Evolutionary conservation across 1,140 invertebrate genomes (phyloP), one percentile per base, ranked within the genome.

Genomic region (Drosophila kepulauana): DNA sequence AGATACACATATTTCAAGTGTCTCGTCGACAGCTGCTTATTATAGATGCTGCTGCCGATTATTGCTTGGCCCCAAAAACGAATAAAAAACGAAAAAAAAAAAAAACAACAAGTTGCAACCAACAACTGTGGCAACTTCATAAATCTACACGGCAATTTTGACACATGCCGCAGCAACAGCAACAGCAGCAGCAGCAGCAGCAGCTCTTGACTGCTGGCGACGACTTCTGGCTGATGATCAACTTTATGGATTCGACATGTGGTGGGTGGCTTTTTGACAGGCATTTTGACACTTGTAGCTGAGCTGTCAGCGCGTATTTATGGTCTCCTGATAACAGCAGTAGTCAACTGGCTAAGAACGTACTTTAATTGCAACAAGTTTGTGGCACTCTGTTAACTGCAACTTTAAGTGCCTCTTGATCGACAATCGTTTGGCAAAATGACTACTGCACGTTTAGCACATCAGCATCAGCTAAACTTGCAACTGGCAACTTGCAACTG

Each of bases 351-450:
- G n/a, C 59, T 69, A 52, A 51, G 35, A 51, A 13, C 49, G 73
- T 68, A 84, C 52, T 77, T 88, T 86, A 86, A 86, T 86, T 86
- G 76, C 78, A 54, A 74, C 81, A 75, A 80, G 72, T 82, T 68
- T 80, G 79, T 30, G 56, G 41, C 52, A 61, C 35, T 20, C 56
- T 63, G 48, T 25, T 79, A 81, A 71, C 78, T 76, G 64, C 54
- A 58, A 54, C 33, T 68, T 57, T 66, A 74, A 71, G 49, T 72
- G 49, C 45, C 52, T 65, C 81, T 79, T 91, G 90, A 92, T 92
- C 90, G 90, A 82, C 91, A 92, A 86, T 86, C 91, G 80, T 91
- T 92, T 82, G 63, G 73, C 73, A 76, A 92, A 92, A 92, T 91
- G 78, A 79, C 91, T 85, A 75, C 49, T 64, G 91, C 91, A 92